A percentile compares a stretch with the other conserved stretches of the same genome.
Conservation (phyloP, 1,140 invertebrate species). For the Temnothorax nylanderi region DNA sequence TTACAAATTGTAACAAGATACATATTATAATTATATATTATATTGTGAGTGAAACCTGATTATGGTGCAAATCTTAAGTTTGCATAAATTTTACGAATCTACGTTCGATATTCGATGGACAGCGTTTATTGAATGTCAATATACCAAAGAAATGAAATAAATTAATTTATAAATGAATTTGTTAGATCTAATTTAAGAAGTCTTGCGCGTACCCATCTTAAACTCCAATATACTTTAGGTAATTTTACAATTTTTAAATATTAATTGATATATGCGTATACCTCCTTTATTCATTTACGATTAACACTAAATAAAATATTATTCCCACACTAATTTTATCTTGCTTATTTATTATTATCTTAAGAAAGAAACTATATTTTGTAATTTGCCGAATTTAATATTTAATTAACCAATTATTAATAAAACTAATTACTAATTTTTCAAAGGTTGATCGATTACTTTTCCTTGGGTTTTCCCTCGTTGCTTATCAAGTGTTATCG, state of each 20-base stretch:
- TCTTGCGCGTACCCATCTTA: not conserved
- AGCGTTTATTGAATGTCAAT: slow-evolving; percentile 4
- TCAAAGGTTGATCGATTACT: not conserved
- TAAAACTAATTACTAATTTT: slow-evolving; percentile 20
- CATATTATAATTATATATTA: not conserved
- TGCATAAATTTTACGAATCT: not conserved
- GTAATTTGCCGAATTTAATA: not conserved
- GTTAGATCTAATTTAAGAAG: not conserved
- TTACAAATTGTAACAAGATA: not conserved
- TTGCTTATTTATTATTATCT: not conserved
- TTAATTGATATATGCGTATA: not conserved
- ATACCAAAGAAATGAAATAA: slow-evolving; percentile 19
- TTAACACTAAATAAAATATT: slow-evolving; percentile 9
- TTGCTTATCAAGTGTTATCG: not conserved
- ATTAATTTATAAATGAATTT: not conserved
- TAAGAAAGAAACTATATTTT: not conserved
- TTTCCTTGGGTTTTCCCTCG: not conserved
- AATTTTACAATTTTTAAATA: not conserved
- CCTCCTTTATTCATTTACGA: not conserved
- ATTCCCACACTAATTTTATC: not conserved
- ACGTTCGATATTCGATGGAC: not conserved
- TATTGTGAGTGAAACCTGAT: not conserved
- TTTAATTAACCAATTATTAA: slow-evolving; percentile 12
- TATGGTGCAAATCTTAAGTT: not conserved
- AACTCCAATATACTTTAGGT: not conserved